phyloP scores from a whole-genome alignment of 2,797 vertebrate genomes.

The Loris lydekkerianus region DNA sequence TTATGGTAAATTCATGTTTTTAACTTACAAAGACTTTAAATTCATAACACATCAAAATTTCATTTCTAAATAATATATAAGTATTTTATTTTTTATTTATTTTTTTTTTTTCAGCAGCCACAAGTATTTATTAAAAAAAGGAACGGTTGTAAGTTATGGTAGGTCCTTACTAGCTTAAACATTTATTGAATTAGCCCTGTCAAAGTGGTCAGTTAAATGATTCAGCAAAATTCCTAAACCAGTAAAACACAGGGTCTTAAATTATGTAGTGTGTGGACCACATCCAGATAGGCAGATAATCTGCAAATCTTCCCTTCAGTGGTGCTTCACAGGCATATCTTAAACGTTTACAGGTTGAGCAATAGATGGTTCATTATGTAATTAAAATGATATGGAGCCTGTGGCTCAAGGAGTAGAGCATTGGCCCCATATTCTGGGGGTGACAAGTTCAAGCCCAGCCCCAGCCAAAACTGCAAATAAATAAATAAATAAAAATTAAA shows the following conservation, averaged over 20 bases:
- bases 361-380: neutral
- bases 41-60: conserved; percentile 12
- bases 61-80: neutral
- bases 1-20: neutral
- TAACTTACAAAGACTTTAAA: conserved; percentile 21
- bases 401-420: too few relatives aligned
- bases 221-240: neutral
- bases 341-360: neutral
- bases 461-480: too few relatives aligned
- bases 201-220: neutral
- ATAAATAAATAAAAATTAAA: neutral
- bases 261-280: neutral
- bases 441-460: too few relatives aligned
- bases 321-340: neutral
- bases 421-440: too few relatives aligned
- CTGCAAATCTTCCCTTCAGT: conserved; percentile 30
- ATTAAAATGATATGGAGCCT: neutral
- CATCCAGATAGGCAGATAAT: neutral
- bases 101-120: neutral
- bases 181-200: neutral
- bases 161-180: neutral
- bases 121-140: neutral
- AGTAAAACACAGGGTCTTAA: neutral
- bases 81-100: too few relatives aligned
- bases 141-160: neutral